These are phyloP conservation scores for Sinhomidia bicolor DNA, from an alignment of 2,888 invertebrate genomes.

Conservation along the genomic window DNA sequence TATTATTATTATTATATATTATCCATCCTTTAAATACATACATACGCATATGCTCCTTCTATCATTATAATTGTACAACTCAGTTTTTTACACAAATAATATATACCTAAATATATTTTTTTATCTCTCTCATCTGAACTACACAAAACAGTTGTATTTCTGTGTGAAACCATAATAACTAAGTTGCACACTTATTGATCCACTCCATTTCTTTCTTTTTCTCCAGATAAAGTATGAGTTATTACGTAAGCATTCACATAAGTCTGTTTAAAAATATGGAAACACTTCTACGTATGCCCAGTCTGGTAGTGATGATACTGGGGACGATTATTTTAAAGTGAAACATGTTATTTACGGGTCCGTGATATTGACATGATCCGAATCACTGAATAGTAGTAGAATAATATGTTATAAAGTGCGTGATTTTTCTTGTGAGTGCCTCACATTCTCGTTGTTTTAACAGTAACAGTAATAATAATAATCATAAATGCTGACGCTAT, in stretches of 20 bases:
- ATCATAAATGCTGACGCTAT: not conserved
- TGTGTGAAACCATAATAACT: not conserved
- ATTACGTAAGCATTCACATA: not conserved
- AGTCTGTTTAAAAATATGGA: not conserved
- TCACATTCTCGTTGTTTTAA: conserved; percentile 15
- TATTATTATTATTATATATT: not conserved
- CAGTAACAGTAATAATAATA: too few species aligned
- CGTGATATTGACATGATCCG: not conserved
- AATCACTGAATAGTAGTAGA: conserved; percentile 5
- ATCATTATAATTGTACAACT: not conserved
- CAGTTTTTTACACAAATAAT: not conserved
- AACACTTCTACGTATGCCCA: not conserved
- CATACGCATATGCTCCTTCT: too few species aligned
- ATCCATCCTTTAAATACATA: not conserved
- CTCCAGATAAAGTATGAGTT: not conserved
- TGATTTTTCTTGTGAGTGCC: not conserved
- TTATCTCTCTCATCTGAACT: too few species aligned
- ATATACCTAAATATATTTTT: not conserved
- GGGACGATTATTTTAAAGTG: not conserved
- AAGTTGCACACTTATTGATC: not conserved
- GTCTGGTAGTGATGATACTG: not conserved
- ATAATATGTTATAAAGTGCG: conserved; percentile 1
- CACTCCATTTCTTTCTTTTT: conserved; percentile 2
- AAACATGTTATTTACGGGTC: conserved; percentile 5
- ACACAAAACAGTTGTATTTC: not conserved